These are phyloP conservation scores for Euproctis similis DNA, from an alignment of 2,888 invertebrate species.

Conservation along the genomic window DNA sequence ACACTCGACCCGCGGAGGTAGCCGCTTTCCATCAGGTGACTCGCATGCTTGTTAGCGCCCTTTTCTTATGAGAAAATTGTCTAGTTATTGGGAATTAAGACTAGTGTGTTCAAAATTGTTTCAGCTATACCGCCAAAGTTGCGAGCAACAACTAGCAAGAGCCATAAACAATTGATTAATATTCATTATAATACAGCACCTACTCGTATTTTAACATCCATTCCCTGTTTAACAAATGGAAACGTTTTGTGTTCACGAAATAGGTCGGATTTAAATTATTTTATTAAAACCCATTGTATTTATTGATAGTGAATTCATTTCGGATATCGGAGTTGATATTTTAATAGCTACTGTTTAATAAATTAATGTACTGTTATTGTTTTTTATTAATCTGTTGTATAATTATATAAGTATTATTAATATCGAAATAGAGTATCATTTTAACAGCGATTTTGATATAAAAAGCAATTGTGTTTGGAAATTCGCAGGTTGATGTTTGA, in stretches of 20 bases:
- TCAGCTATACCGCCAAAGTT: constrained; percentile 13
- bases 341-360: constrained; percentile 15
- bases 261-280: constrained; percentile 13
- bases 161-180: constrained; percentile 1
- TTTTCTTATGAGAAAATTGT: too few relatives aligned
- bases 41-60: too few relatives aligned
- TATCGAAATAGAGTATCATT: too few relatives aligned
- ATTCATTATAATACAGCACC: constrained; percentile 13
- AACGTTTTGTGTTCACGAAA: constrained; percentile 23
- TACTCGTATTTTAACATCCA: constrained; percentile 21
- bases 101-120: too few relatives aligned
- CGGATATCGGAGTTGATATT: constrained; percentile 12
- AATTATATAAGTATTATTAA: too few relatives aligned
- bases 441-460: too few relatives aligned
- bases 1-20: too few relatives aligned
- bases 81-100: too few relatives aligned
- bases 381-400: too few relatives aligned
- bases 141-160: background rate
- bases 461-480: too few relatives aligned
- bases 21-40: too few relatives aligned
- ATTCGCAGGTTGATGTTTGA: too few relatives aligned
- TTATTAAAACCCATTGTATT: constrained; percentile 8
- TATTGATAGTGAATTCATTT: constrained; percentile 15
- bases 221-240: constrained; percentile 21
- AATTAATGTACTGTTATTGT: constrained; percentile 8